These are phyloP conservation scores for Trididemnum nubilum DNA, from an alignment of 23 tunicate species.

Conservation along the genomic window DNA sequence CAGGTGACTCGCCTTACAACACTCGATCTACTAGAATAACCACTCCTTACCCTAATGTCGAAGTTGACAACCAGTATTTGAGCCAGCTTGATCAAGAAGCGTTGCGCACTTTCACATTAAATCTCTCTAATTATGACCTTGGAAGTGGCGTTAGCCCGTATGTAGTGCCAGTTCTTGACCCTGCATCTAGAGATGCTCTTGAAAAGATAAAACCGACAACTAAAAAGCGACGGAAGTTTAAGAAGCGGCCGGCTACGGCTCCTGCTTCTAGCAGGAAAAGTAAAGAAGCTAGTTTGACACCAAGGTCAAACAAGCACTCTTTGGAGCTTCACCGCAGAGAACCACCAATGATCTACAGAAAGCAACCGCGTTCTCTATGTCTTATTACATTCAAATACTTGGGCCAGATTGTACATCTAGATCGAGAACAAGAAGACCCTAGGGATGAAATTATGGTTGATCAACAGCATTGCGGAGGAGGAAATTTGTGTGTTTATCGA, in stretches of 20 bases:
- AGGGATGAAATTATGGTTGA: conserved; percentile 81
- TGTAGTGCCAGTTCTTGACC: conserved; percentile 69
- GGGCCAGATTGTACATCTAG: conserved; percentile 81
- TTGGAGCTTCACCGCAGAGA: conserved; percentile 74
- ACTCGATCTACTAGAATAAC: conserved; percentile 57
- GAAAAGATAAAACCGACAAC: conserved; percentile 24
- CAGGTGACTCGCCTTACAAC: conserved; percentile 70
- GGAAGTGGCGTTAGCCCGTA: conserved; percentile 96
- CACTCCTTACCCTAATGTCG: conserved; percentile 81
- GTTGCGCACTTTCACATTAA: conserved; percentile 68
- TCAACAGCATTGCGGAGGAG: conserved; percentile 99
- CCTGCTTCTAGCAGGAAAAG: conserved; percentile 15
- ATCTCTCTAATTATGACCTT: conserved; percentile 66
- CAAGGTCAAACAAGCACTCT: conserved; percentile 42
- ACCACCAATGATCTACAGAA: conserved; percentile 88
- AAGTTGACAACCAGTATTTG: conserved; percentile 84
- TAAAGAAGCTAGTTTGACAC: neutral
- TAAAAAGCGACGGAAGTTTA: neutral
- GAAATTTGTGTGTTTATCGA: conserved; percentile 84
- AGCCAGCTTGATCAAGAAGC: conserved; percentile 80
- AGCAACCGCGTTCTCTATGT: conserved; percentile 56
- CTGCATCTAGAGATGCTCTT: conserved; percentile 46
- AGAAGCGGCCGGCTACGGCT: conserved; percentile 44
- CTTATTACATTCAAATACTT: conserved; percentile 83
- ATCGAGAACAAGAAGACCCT: conserved; percentile 85